Percentiles rank a stretch among this genome's conserved stretches.
Evolutionary conservation across 2,888 invertebrate genomes (phyloP).

Genomic region (Netelia virgata): DNA sequence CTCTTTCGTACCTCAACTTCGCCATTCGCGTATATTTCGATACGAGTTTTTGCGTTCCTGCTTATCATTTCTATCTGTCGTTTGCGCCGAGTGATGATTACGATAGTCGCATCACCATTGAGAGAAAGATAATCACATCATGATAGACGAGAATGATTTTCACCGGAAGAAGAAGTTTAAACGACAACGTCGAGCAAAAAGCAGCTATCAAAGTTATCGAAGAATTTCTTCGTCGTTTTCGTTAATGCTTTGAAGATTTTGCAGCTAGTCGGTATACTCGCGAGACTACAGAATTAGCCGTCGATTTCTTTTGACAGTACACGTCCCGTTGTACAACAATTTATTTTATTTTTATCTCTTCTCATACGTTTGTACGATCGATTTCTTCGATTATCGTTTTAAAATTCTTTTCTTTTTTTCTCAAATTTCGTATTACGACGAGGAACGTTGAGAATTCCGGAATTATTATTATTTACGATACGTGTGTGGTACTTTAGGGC

Average conservation of each 20-base stretch:
- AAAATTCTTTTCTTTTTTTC: slow-evolving; percentile 15
- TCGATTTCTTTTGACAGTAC: too few species aligned
- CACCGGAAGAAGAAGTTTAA: slow-evolving; percentile 17
- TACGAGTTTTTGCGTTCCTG: slow-evolving; percentile 28
- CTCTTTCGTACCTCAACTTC: slow-evolving; percentile 10
- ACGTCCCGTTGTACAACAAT: neutral
- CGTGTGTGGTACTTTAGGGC: slow-evolving; percentile 78
- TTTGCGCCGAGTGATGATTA: slow-evolving; percentile 1
- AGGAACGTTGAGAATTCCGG: slow-evolving; percentile 29
- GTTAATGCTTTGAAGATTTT: neutral
- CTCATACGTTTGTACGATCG: neutral
- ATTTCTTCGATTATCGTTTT: neutral
- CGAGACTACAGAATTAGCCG: too few species aligned
- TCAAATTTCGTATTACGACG: slow-evolving; percentile 24
- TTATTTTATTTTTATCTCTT: neutral
- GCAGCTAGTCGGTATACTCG: neutral
- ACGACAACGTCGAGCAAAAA: neutral
- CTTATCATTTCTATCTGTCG: slow-evolving; percentile 14
- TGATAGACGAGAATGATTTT: slow-evolving; percentile 11
- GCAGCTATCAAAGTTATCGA: neutral
- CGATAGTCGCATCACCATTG: slow-evolving; percentile 28
- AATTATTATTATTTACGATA: slow-evolving; percentile 55
- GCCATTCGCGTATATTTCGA: slow-evolving; percentile 1
- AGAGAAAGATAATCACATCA: neutral
- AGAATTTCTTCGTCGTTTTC: slow-evolving; percentile 18